Evolutionary conservation across 2,888 invertebrate species (phyloP).

Genomic region (Rhingia campestris): DNA sequence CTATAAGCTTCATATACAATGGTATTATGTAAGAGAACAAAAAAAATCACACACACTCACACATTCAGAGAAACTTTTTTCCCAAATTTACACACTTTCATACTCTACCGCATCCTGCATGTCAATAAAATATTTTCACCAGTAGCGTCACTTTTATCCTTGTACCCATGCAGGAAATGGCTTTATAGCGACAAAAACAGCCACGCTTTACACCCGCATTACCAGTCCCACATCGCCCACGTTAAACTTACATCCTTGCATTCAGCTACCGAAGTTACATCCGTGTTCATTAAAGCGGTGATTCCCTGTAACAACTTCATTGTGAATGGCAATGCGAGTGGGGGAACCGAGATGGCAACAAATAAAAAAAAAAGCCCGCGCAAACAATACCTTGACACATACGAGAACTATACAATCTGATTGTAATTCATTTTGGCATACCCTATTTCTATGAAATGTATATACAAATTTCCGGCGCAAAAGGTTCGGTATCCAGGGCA

Average conservation of each 20-base stretch:
- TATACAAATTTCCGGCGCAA: too few relatives aligned
- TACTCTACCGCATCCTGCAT: constrained; percentile 26
- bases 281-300: constrained; percentile 72
- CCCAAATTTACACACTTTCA: constrained; percentile 31
- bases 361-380: constrained; percentile 35
- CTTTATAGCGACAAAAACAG: constrained; percentile 62
- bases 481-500: too few relatives aligned
- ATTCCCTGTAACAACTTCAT: constrained; percentile 72
- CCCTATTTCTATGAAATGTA: background rate
- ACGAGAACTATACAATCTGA: background rate
- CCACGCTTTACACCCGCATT: constrained; percentile 53
- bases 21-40: constrained; percentile 16
- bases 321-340: constrained; percentile 62
- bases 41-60: background rate
- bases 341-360: constrained; percentile 9
- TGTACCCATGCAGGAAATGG: constrained; percentile 55
- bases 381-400: background rate
- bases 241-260: constrained; percentile 65
- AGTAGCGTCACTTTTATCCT: constrained; percentile 52
- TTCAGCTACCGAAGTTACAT: constrained; percentile 67
- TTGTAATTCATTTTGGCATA: background rate
- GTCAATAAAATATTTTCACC: constrained; percentile 65
- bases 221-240: constrained; percentile 36
- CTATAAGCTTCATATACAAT: too few relatives aligned
- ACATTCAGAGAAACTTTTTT: background rate